phyloP scores from a whole-genome alignment of 2,113 vertebrate species.

The Rhea pennata region DNA sequence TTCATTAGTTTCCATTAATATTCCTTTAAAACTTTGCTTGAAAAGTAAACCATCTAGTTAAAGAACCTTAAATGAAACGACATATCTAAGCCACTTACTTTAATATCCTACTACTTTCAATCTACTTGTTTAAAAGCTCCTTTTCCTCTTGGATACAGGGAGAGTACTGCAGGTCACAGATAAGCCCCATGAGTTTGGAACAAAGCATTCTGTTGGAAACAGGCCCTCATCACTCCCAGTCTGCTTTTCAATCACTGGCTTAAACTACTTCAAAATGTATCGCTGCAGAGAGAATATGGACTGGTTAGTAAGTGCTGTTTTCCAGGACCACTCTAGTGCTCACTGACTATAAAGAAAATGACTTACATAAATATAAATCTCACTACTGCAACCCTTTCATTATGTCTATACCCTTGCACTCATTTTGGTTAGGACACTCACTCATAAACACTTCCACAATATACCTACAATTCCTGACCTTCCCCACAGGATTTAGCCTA shows the following conservation, averaged over 20 bases:
- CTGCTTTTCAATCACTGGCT: constrained; percentile 55
- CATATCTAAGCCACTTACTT: constrained; percentile 13
- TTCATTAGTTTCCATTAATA: neutral
- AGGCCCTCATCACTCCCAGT: constrained; percentile 23
- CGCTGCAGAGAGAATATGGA: neutral
- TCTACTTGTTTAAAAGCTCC: constrained; percentile 26
- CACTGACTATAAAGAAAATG: neutral
- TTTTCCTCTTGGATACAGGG: constrained; percentile 12
- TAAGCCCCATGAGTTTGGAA: neutral
- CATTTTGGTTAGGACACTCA: neutral
- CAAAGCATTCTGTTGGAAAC: neutral
- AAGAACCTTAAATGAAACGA: neutral
- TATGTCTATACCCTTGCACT: neutral
- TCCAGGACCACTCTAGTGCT: neutral
- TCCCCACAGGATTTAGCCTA: too few species aligned
- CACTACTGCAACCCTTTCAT: neutral
- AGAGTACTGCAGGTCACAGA: constrained; percentile 29
- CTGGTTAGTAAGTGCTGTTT: neutral
- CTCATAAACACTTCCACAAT: neutral
- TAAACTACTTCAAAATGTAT: constrained; percentile 56
- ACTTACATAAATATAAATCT: neutral
- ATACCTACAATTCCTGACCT: neutral
- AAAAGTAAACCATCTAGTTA: neutral
- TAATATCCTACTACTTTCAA: constrained; percentile 38
- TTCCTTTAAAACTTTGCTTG: neutral